A percentile compares a stretch with the other conserved stretches of the same genome.
Evolutionary conservation across 2,888 invertebrate species (phyloP).

Genomic region (Platycheirus rosarum): DNA sequence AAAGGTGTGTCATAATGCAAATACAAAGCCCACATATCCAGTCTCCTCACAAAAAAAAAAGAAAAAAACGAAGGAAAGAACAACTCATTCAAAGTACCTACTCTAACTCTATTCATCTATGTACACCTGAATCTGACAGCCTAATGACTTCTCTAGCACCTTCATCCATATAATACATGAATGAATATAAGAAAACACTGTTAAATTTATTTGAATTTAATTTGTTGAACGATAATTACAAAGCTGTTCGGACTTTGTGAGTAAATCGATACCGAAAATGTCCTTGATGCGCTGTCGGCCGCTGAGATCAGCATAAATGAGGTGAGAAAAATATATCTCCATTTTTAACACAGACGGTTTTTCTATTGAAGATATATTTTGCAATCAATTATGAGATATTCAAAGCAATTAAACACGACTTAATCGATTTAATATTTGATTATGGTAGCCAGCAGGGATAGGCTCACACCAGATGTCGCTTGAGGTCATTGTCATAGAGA

Average conservation of each 20-base stretch:
- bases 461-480: neutral
- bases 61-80: neutral
- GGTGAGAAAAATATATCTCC: slow-evolving; percentile 13
- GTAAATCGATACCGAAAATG: slow-evolving; percentile 48
- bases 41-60: neutral
- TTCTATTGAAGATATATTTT: slow-evolving; percentile 24
- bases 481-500: slow-evolving; percentile 23
- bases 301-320: slow-evolving; percentile 34
- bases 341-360: neutral
- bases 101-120: slow-evolving; percentile 48
- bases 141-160: slow-evolving; percentile 45
- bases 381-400: slow-evolving; percentile 29
- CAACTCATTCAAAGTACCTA: slow-evolving; percentile 9
- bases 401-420: slow-evolving; percentile 49
- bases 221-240: slow-evolving; percentile 51
- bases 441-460: slow-evolving; percentile 8
- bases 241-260: slow-evolving; percentile 7
- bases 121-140: slow-evolving; percentile 37
- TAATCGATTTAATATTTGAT: slow-evolving; percentile 52
- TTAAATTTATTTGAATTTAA: slow-evolving; percentile 37
- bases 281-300: slow-evolving; percentile 60
- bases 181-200: slow-evolving; percentile 46
- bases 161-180: slow-evolving; percentile 43
- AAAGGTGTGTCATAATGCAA: slow-evolving; percentile 58
- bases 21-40: slow-evolving; percentile 44